Base-by-base conservation (phyloP, 1,140 invertebrate genomes). In the Panulirus ornatus region DNA sequence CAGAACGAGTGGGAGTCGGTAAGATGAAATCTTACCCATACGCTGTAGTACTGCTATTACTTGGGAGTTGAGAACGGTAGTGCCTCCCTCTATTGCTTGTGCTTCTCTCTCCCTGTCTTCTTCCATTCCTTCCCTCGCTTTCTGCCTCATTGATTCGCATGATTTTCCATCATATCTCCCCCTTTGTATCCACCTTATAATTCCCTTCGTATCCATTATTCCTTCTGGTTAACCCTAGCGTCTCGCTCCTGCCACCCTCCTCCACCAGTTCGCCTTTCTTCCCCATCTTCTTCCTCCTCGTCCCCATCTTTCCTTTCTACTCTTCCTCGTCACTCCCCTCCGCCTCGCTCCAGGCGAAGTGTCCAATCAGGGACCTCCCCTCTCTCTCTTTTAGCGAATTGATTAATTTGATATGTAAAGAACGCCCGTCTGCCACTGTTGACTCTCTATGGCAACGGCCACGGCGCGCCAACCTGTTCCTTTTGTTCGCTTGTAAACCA, bases 381-480 rank as follows among this genome's bases (percentile, higher is more conserved):
- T 19, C n/a, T 27, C 36, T 30, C 83, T 73, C 83, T 87, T 78
- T 87, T 78, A 44, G 54, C 44, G 76, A 88, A 81, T 88, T 88
- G 85, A 88, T 88, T 88, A 88, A 88, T 88, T 88, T 88, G 85
- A 88, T 88, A 88, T 88, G 85, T 88, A 88, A 88, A 88, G 85
- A 88, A 44, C 22, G 34, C 38, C 85, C 75, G 58, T 81, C 73
- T 88, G 85, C 58, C 51, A 81, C 51, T 88, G 78, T 88, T 88
- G 75, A 79, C 79, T 63, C 36, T 83, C 34, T 66, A 44, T 27
- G 22, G 63, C 30, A 22, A 22, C 2, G 38, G 40, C 9, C 51
- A 38, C 0, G 51, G 34, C 27, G 81, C 5, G 0, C 14, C 81
- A 19, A 9, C 81, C 34, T 0, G 22, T 14, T 40, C 30, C 58